Base-by-base conservation (phyloP, 37 sponge, comb jelly and placozoan genomes). In the Bolinopsis microptera region DNA sequence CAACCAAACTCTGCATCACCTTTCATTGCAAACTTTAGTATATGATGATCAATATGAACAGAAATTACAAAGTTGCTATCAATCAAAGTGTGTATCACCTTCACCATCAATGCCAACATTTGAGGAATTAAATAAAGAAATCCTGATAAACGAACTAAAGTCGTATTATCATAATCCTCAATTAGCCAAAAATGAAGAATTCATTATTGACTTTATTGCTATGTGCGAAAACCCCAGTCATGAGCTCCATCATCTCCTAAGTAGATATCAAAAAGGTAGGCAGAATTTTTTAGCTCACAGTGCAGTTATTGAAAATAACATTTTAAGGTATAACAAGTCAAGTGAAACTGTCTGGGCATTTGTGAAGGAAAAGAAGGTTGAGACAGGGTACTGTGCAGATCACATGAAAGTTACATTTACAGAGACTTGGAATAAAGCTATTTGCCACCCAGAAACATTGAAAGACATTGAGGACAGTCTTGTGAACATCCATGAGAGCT, bases 111-210 rank as follows among this genome's bases (percentile, higher is more conserved):
- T 86, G 38, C 90, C 90, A 18, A 86, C 22, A 21, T 86, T 86
- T 86, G 90, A 86, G 28, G 90, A 86, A 0, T 25, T 86, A 1
- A 86, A 86, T 26, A 86, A 86, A 41, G 90, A 86, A 86, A 35
- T 86, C 8, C 90, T 86, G 16, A 86, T 86, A 5, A 38, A 95
- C 26, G 96, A 96, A 80, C 95, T 98, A 22, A 35, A 94, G 25
- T 35, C 93, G 1, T 83, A 97, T 75, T 97, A 95, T 68, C 95
- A 93, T 3, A 98, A 97, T 76, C 95, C 96, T 9, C 97, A 96
- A 61, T 94, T 98, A 9, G 95, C 93, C 30, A 83, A 92, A 18
- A 93, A 95, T 38, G 93, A 95, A 1, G 83, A 94, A n/a, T 96
- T 95, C 38, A 83, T 96, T 0, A 95, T 96, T 26, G 94, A 94